These are phyloP conservation scores for Agrochola lota DNA, from an alignment of 2,888 invertebrate species.

Conservation along the genomic window DNA sequence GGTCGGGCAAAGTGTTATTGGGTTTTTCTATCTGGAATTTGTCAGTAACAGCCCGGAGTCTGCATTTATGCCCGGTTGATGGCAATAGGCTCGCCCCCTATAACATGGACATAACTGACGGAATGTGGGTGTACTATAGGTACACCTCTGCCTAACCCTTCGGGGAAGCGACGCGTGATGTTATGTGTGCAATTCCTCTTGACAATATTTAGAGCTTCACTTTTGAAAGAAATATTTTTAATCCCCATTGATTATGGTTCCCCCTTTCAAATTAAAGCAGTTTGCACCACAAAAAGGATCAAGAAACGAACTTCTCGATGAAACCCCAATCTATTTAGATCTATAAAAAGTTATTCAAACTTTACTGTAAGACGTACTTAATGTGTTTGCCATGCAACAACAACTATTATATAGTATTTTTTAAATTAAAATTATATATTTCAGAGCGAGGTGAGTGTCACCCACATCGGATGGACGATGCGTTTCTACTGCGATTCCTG, in stretches of 20 bases:
- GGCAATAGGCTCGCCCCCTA: no score
- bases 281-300: not conserved
- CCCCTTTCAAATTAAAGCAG: not conserved
- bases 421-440: not conserved
- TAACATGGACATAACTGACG: no score
- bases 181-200: no score
- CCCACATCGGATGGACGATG: slow-evolving; percentile 28
- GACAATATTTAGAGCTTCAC: no score
- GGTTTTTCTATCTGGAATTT: no score
- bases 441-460: slow-evolving; percentile 26
- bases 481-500: slow-evolving; percentile 25
- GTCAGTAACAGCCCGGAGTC: no score
- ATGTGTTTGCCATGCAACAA: not conserved
- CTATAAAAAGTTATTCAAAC: not conserved
- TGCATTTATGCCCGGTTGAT: no score
- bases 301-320: not conserved
- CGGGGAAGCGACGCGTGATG: no score
- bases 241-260: not conserved
- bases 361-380: not conserved
- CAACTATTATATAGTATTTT: not conserved
- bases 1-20: no score
- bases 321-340: not conserved
- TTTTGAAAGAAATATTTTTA: not conserved
- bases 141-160: no score
- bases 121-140: no score